Evolutionary conservation across 2,113 vertebrate genomes (phyloP).

Genomic region (Dromas ardeola): DNA sequence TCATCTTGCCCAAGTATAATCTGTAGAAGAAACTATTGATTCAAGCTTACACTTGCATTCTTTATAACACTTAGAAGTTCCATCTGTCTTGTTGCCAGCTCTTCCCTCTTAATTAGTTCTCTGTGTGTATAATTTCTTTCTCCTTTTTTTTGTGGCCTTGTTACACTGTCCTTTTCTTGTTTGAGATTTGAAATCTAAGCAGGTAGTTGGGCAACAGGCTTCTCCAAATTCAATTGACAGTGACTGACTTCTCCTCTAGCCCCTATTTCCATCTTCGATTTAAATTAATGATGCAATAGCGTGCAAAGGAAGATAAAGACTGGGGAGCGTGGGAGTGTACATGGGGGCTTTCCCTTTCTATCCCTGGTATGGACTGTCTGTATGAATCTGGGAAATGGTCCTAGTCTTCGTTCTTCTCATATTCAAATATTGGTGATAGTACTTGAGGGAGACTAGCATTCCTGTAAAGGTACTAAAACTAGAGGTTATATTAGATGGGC

Average conservation of each 20-base stretch:
- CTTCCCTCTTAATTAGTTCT: background rate
- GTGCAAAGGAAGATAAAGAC: background rate
- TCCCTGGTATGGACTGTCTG: background rate
- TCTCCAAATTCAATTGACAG: background rate
- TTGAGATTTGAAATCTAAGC: background rate
- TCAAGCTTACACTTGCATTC: background rate
- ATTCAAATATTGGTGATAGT: background rate
- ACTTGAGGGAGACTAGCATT: background rate
- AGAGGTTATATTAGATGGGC: background rate
- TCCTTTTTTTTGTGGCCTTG: rapidly evolving
- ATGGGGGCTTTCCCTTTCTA: background rate
- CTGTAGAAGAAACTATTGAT: background rate
- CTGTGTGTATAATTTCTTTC: background rate
- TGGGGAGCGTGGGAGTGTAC: background rate
- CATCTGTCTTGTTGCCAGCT: background rate
- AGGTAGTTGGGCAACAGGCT: background rate
- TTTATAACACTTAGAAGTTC: background rate
- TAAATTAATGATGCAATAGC: background rate
- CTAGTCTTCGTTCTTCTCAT: background rate
- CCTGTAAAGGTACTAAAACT: background rate
- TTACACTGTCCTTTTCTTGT: background rate
- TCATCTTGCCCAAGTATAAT: background rate
- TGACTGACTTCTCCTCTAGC: background rate
- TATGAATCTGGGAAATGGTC: background rate
- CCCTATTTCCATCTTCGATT: background rate